A percentile compares a stretch with the other conserved stretches of the same genome.
phyloP scores from a whole-genome alignment of 2,888 invertebrate genomes.

The Seira sanloemensis region DNA sequence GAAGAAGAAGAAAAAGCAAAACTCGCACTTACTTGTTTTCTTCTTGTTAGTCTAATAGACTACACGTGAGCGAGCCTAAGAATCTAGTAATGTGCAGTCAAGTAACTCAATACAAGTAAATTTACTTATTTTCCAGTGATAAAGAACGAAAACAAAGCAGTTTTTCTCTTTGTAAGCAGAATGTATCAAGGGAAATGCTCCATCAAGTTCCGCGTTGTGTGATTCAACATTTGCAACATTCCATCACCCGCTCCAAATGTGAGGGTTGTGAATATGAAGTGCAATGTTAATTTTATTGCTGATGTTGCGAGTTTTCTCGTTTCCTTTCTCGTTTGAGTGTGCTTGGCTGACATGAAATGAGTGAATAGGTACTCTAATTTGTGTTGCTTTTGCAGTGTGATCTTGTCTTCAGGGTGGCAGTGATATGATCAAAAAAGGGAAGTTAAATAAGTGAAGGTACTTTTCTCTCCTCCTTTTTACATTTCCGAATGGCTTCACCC shows the following conservation, averaged over 20 bases:
- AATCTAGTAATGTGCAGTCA: neutral
- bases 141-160: neutral
- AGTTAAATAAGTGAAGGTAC: neutral
- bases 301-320: neutral
- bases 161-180: too few relatives aligned
- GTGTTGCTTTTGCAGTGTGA: neutral
- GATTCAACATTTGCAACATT: too few relatives aligned
- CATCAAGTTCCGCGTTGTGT: too few relatives aligned
- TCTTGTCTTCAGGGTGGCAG: neutral
- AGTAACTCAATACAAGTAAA: neutral
- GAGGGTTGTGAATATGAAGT: constrained; percentile 1
- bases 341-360: neutral
- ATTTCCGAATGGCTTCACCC: constrained; percentile 6
- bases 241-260: neutral
- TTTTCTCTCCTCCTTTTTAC: neutral
- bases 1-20: neutral
- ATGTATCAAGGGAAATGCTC: too few relatives aligned
- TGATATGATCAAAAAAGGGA: neutral
- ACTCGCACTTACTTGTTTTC: neutral
- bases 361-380: constrained; percentile 6
- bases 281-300: constrained; percentile 16
- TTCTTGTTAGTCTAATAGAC: constrained; percentile 2
- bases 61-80: neutral
- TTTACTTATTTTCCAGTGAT: neutral
- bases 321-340: neutral